Evolutionary conservation across 2,888 invertebrate species (phyloP).

Genomic region (Electrophaes corylata): DNA sequence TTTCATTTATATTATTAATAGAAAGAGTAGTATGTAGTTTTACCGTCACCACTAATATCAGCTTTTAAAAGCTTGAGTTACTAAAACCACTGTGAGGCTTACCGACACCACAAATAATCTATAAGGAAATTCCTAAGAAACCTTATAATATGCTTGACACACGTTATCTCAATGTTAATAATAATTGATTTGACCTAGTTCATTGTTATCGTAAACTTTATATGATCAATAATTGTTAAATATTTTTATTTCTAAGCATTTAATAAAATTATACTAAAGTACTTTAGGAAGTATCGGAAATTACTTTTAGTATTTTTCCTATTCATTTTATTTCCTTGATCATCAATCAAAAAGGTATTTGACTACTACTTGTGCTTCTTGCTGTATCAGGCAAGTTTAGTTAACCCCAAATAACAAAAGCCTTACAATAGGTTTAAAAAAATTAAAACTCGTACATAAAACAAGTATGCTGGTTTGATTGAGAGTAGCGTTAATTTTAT

Average conservation of each 20-base stretch:
- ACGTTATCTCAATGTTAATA: conserved; percentile 9
- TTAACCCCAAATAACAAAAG: too few species aligned
- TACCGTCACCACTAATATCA: background rate
- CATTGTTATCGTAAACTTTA: background rate
- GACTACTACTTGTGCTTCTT: too few species aligned
- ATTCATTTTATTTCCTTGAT: background rate
- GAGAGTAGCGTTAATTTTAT: too few species aligned
- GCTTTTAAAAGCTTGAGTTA: background rate
- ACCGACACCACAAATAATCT: background rate
- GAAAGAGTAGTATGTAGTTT: background rate
- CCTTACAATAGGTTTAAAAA: too few species aligned
- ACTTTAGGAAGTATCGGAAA: too few species aligned
- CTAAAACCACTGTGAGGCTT: background rate
- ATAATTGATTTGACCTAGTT: conserved; percentile 9
- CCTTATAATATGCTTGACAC: conserved; percentile 4
- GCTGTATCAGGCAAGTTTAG: too few species aligned
- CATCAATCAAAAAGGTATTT: too few species aligned
- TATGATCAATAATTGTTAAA: background rate
- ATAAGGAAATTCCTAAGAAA: conserved; percentile 3
- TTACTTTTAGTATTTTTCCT: background rate
- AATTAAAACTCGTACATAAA: too few species aligned
- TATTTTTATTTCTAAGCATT: background rate
- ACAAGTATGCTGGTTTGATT: too few species aligned
- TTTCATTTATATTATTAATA: too few species aligned
- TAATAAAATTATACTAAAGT: background rate